Base-by-base conservation (phyloP, 2,113 vertebrate species). In the Brachionichthys hirsutus region DNA sequence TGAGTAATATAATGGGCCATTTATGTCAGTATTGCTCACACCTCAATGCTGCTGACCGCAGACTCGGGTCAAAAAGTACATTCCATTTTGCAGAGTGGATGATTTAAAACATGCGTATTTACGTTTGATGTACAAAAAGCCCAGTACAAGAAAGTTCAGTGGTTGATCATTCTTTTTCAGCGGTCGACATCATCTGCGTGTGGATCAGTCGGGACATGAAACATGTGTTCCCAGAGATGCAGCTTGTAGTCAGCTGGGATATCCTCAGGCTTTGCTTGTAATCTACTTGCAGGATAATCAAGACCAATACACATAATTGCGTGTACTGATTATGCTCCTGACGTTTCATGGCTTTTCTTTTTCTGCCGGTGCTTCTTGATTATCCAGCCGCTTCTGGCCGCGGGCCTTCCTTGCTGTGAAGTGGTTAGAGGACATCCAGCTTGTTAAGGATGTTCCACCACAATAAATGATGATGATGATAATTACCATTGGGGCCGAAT, bases 1-100 rank as follows among this genome's bases (percentile, higher is more conserved):
- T 64, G 42, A 47, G 57, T 73, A 20, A 66, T 62, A 56, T 35
- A 64, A 56, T 18, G 80, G 68, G 68, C 70, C 61, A 53, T 67
- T 66, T 63, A 14, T 69, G 60, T 62, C 46, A 18, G 60, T 19
- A 55, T 69, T 57, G 64, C 60, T 63, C 34, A 36, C 54, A 64
- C 47, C 54, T 62, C 34, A 6, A 22, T 1, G 44, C 40, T 38
- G 51, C 36, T 43, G 54, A 67, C 51, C 34, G 24, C n/a, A 14
- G 24, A 36, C 20, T 54, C 15, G 44, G 14, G 43, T 44, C 51
- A 58, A 16, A 43, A 53, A 46, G 6, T 30, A 17, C 15, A 34
- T 61, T 12, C 12, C 16, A 38, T 69, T 38, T 40, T 61, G 51
- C 48, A 74, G 48, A 46, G 48, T 36, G 50, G 36, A 56, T 8